Evolutionary conservation across 2,888 invertebrate genomes (phyloP), one percentile per base, ranked within the genome.

Genomic region (Ennomos erosarius): DNA sequence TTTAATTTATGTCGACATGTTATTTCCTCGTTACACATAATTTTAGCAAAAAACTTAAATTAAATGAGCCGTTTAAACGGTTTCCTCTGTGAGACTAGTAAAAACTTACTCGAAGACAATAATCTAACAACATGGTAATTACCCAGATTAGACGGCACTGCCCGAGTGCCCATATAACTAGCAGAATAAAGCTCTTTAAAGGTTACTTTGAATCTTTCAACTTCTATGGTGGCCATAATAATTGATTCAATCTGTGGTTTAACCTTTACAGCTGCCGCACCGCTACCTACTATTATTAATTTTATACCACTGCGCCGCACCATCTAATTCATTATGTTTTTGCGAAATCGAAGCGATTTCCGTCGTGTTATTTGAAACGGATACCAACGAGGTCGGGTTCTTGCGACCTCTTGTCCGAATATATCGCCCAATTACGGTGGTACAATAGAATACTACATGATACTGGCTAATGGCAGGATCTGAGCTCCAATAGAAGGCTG

Each of bases 351-450:
- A 71, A 69, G 66, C 65, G 63, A 72, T 82, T 85, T 87, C 85
- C 87, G 84, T 68, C 79, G 71, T 57, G 26, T 70, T 73, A 73
- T 74, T 73, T 75, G 76, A 70, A 82, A 74, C 87, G 88, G 88
- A 87, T 81, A 78, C 79, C 69, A 58, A 12, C 87, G 79, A 88
- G 88, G 88, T 67, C 86, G 74, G 40, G 78, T 62, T 73, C 81
- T 82, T 72, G 55, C 58, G 58, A 66, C 71, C 69, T 69, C 60
- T 68, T 63, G 43, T 55, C 35, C 45, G 11, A 60, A 61, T 37
- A 38, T 35, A 16, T 54, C 40, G 45, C 38, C 49, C 50, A 46
- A 39, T 50, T 42, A 40, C 1, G 16, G 1, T 1, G 5, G 4
- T 34, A 39, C 38, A 39, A 40, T 11, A 35, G 40, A n/a, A 38